Evolutionary conservation across 2,888 invertebrate species (phyloP).

Genomic region (Aproaerema taeniolella): DNA sequence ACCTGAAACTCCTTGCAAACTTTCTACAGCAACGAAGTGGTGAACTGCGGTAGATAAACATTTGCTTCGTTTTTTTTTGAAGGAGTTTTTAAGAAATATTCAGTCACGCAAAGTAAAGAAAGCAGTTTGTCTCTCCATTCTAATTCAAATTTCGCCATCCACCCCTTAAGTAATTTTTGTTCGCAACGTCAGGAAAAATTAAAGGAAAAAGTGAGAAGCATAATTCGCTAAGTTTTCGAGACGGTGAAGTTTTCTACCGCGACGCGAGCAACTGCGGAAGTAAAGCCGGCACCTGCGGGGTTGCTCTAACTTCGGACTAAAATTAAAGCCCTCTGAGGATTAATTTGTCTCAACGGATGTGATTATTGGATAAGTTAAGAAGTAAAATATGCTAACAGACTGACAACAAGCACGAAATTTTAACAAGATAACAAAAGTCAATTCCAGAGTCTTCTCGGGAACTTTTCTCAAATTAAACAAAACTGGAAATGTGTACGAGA

Average conservation of each 20-base stretch:
- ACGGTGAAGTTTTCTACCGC: conserved; percentile 39
- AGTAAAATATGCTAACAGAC: conserved; percentile 34
- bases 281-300: conserved; percentile 47
- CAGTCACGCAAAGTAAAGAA: no score
- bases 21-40: background rate
- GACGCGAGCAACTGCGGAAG: conserved; percentile 42
- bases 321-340: conserved; percentile 39
- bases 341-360: conserved; percentile 44
- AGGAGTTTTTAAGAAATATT: no score
- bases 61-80: no score
- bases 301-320: conserved; percentile 38
- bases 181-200: conserved; percentile 25
- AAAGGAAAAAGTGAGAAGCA: conserved; percentile 25
- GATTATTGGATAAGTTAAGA: conserved; percentile 44
- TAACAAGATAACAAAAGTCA: conserved; percentile 23
- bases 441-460: no score
- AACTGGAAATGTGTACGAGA: no score
- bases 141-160: conserved; percentile 32
- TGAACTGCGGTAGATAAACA: no score
- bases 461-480: no score
- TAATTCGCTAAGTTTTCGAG: conserved; percentile 29
- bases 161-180: conserved; percentile 16
- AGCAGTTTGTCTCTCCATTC: conserved; percentile 14
- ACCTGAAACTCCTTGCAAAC: background rate
- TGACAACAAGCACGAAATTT: conserved; percentile 37